These are phyloP conservation scores for Iselma pallidipennis DNA, from an alignment of 2,888 invertebrate genomes.

Conservation along the genomic window DNA sequence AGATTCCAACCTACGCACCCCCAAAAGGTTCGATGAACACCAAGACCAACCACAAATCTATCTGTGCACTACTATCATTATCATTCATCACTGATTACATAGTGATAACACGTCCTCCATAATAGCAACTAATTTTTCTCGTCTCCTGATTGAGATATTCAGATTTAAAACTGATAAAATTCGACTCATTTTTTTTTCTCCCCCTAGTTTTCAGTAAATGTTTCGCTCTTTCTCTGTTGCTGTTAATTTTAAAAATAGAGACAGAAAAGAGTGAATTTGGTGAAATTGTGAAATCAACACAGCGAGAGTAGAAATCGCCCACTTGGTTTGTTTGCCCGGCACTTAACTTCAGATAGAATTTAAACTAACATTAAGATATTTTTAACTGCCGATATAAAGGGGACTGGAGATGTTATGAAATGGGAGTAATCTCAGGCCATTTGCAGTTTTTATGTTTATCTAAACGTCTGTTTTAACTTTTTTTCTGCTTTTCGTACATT, in stretches of 20 bases:
- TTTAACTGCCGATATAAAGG: slow-evolving; percentile 52
- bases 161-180: slow-evolving; percentile 5
- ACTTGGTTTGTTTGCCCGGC: slow-evolving; percentile 48
- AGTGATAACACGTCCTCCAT: not conserved
- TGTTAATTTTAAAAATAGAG: not conserved
- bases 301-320: slow-evolving; percentile 14
- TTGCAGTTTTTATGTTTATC: slow-evolving; percentile 52
- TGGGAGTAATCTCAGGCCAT: slow-evolving; percentile 48
- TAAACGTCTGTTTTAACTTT: slow-evolving; percentile 42
- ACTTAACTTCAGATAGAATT: slow-evolving; percentile 54
- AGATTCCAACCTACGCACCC: not conserved
- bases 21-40: not conserved
- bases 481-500: slow-evolving; percentile 20
- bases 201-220: too few relatives aligned
- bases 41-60: not conserved
- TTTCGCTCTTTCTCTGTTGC: slow-evolving; percentile 3
- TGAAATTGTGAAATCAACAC: not conserved
- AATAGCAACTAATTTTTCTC: not conserved
- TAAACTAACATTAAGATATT: slow-evolving; percentile 55
- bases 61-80: not conserved
- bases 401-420: slow-evolving; percentile 46
- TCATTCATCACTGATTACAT: not conserved
- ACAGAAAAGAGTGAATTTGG: not conserved
- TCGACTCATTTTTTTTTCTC: slow-evolving; percentile 3
- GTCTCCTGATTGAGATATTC: not conserved